phyloP scores from a whole-genome alignment of 2,888 invertebrate species.

The Limnephilus rhombicus region DNA sequence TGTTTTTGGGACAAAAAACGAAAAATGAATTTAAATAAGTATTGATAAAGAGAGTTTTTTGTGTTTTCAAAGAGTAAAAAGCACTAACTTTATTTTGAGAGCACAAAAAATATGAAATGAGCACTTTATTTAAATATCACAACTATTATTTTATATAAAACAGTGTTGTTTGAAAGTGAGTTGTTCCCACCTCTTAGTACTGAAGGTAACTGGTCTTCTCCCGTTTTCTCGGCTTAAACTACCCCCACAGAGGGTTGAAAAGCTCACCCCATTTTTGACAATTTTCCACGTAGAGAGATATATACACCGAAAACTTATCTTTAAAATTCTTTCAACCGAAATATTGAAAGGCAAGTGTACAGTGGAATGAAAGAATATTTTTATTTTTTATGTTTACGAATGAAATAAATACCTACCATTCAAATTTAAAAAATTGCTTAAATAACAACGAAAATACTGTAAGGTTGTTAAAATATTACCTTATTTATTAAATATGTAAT shows the following conservation, averaged over 20 bases:
- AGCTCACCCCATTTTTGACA: constrained; percentile 63
- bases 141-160: not conserved
- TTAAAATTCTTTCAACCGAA: constrained; percentile 65
- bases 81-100: not conserved
- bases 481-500: no score
- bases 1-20: not conserved
- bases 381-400: not conserved
- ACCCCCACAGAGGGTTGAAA: constrained; percentile 52
- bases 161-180: constrained; percentile 51
- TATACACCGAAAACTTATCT: constrained; percentile 62
- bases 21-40: not conserved
- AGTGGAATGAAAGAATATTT: not conserved
- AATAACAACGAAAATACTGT: not conserved
- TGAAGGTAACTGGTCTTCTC: constrained; percentile 60
- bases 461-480: no score
- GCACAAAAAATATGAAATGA: not conserved
- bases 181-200: constrained; percentile 57
- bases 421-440: not conserved
- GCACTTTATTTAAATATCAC: not conserved
- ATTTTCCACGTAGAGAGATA: constrained; percentile 59
- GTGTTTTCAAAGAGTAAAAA: not conserved
- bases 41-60: not conserved
- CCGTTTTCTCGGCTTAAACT: constrained; percentile 41
- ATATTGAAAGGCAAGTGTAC: constrained; percentile 63
- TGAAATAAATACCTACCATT: not conserved